A percentile compares a stretch with the other conserved stretches of the same genome.
These are phyloP conservation scores for Nomada hirtipes DNA, from an alignment of 2,888 invertebrate genomes.

Conservation along the genomic window DNA sequence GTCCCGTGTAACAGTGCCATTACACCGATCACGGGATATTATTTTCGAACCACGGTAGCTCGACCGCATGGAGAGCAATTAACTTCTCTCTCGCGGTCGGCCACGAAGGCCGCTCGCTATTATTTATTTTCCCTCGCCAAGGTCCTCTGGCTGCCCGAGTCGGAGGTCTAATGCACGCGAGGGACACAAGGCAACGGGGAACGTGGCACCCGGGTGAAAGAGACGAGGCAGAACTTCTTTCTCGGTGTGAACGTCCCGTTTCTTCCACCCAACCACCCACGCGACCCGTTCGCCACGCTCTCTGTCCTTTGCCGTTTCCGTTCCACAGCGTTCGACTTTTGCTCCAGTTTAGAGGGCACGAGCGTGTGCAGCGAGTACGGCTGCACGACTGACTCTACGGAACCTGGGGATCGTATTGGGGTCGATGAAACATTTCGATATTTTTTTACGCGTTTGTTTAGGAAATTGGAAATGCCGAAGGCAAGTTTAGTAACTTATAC, in stretches of 20 bases:
- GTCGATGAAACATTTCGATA: too few species aligned
- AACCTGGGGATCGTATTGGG: too few species aligned
- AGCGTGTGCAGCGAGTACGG: background rate
- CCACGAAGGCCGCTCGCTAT: slow-evolving; percentile 66
- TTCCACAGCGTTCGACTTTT: background rate
- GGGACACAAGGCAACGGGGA: slow-evolving; percentile 4
- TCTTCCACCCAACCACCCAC: slow-evolving; percentile 33
- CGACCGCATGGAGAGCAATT: slow-evolving; percentile 64
- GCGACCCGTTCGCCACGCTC: background rate
- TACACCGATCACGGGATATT: slow-evolving; percentile 69
- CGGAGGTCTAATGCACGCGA: slow-evolving; percentile 20
- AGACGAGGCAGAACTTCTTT: slow-evolving; percentile 19
- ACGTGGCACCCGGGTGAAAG: background rate
- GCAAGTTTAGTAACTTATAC: too few species aligned
- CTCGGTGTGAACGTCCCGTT: slow-evolving; percentile 40
- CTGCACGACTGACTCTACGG: background rate
- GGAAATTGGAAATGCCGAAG: too few species aligned
- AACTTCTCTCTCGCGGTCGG: slow-evolving; percentile 60
- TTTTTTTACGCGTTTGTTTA: too few species aligned
- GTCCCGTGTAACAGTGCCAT: slow-evolving; percentile 70
- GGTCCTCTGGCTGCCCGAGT: slow-evolving; percentile 61
- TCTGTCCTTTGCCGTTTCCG: slow-evolving; percentile 18
- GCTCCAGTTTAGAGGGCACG: slow-evolving; percentile 14
- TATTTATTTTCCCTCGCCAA: slow-evolving; percentile 71
- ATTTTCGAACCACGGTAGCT: slow-evolving; percentile 67